Conservation (phyloP, 2,113 vertebrate species). For the Gasterosteus aculeatus region DNA sequence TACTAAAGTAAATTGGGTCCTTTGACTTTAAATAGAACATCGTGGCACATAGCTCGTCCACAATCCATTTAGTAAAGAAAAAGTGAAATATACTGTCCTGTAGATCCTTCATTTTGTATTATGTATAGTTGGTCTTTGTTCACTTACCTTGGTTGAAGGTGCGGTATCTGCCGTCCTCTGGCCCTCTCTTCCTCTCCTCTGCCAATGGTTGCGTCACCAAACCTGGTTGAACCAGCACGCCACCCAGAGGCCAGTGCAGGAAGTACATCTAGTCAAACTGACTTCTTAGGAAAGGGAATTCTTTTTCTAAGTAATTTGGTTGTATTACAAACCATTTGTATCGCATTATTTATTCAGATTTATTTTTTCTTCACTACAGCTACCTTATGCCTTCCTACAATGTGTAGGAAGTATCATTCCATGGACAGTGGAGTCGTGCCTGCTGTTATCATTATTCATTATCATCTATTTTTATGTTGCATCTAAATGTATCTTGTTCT, state of each 20-base stretch:
- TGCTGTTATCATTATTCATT: too few species aligned
- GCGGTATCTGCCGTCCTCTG: conserved; percentile 39
- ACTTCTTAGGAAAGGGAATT: not conserved
- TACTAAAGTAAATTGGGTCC: conserved; percentile 15
- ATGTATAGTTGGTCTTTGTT: conserved; percentile 59
- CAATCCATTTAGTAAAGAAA: not conserved
- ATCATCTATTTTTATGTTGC: too few species aligned
- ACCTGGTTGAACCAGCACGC: not conserved
- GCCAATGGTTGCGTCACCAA: conserved; percentile 7
- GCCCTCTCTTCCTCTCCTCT: conserved; percentile 55
- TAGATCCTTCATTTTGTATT: not conserved
- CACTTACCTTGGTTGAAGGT: conserved; percentile 71
- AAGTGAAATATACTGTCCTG: not conserved
- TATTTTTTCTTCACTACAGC: not conserved
- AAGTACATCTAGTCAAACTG: not conserved
- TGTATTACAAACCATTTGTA: not conserved
- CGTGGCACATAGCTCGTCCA: fast-evolving
- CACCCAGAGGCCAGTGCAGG: conserved; percentile 40
- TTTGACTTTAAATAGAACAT: not conserved
- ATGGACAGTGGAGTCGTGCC: too few species aligned
- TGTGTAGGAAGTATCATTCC: too few species aligned
- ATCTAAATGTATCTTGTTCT: too few species aligned
- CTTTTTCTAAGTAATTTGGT: not conserved
- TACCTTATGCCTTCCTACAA: too few species aligned
- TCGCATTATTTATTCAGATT: not conserved